Percentiles rank a stretch among this genome's conserved stretches.
Conservation (phyloP, 2,797 vertebrate species). For the Hippocampus kuda region DNA sequence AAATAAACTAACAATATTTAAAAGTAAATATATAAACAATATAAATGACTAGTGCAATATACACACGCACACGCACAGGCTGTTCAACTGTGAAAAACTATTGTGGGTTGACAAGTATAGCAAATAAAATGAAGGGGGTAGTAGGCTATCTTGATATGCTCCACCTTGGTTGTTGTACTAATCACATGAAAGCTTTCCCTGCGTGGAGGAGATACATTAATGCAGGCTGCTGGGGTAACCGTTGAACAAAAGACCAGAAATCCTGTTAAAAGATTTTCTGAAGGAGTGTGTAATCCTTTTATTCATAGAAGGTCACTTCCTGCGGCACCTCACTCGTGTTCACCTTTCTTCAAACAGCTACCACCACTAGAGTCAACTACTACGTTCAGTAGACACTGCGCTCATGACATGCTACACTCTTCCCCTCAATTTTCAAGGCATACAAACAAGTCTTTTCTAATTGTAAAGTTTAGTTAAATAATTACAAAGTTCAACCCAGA, state of each 20-base stretch:
- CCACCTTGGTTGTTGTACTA: not conserved
- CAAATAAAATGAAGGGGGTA: not conserved
- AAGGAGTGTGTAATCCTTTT: constrained; percentile 5
- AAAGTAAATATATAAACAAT: no score
- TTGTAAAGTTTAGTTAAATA: not conserved
- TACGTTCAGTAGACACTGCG: not conserved
- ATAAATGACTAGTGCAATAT: no score
- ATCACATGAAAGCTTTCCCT: constrained; percentile 3
- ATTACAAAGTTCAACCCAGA: not conserved
- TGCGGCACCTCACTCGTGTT: constrained; percentile 12
- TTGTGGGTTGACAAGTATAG: not conserved
- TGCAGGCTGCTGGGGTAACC: not conserved
- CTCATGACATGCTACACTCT: constrained; percentile 12
- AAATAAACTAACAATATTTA: no score
- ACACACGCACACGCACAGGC: not conserved
- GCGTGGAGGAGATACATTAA: constrained; percentile 1
- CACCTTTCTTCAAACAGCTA: constrained; percentile 10
- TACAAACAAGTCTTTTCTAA: not conserved
- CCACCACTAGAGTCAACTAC: constrained; percentile 2
- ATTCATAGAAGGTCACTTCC: constrained; percentile 7
- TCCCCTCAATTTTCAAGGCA: not conserved
- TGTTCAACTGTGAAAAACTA: not conserved
- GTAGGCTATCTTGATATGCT: not conserved
- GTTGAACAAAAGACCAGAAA: not conserved
- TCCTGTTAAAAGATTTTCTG: not conserved